Base-by-base conservation (phyloP, 1,140 invertebrate species). In the Pseudomyrmex gracilis region DNA sequence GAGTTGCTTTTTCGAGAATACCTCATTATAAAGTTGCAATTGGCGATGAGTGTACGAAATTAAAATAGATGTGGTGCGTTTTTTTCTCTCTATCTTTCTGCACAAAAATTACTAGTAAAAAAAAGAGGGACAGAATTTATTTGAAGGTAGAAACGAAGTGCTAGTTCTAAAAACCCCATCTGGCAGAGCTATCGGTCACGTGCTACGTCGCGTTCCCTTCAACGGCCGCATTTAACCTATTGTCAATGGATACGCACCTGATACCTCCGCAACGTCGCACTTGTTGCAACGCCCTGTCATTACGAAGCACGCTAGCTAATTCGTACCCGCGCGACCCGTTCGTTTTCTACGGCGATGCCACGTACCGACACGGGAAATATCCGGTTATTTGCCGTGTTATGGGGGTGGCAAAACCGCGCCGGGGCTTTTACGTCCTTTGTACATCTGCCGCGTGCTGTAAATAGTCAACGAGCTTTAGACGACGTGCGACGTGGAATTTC, bases 301-400 rank as follows among this genome's bases (percentile, higher is more conserved):
- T 90, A 90, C 86, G 77, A 66, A 77, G 5, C 5, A 67, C 83
- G 85, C 87, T 92, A 91, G 85, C 87, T 92, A 91, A 91, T 92
- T 91, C 89, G 86, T 88, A 85, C 64, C 63, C 67, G 73, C 80
- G 73, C 34, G 34, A 34, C 66, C 88, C 84, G 87, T 67, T 53
- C 47, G 61, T 89, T 84, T 86, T 57, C 85, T 87, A 82, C 57
- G 78, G 86, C 89, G 85, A 89, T 85, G 89, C 82, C 34, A 87
- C 86, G 85, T 88, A 90, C 90, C 87, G 88, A 90, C 92, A 89
- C 58, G 73, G 86, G 88, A 91, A 90, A 92, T 92, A 91, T 92
- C 91, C 90, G 91, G 91, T 90, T 87, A 85, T 85, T 90, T 86
- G 5, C 34, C 34, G 34, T 34, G 34, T 7, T 34, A 89, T 73